A percentile compares a stretch with the other conserved stretches of the same genome.
These are phyloP conservation scores for Antheraea yamamai DNA, from an alignment of 2,888 invertebrate species.

Conservation along the genomic window DNA sequence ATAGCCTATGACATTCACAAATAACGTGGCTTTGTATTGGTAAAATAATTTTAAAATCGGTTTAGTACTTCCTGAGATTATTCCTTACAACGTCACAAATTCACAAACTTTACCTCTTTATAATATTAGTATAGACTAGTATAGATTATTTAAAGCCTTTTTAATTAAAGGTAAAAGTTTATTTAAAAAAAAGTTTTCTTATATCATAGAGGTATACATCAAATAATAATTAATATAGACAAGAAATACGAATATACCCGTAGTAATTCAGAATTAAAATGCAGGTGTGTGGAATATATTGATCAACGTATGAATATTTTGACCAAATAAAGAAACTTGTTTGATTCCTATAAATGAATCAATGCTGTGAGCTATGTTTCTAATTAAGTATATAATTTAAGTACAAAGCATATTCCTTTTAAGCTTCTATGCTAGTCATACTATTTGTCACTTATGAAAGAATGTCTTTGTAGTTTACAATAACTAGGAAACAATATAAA, in stretches of 20 bases:
- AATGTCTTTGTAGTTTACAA: neutral
- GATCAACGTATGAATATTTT: neutral
- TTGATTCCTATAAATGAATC: neutral
- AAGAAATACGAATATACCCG: neutral
- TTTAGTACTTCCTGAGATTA: too few species aligned
- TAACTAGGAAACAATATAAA: neutral
- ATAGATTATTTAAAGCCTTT: too few species aligned
- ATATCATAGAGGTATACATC: too few species aligned
- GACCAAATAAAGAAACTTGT: constrained; percentile 14
- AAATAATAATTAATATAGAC: too few species aligned
- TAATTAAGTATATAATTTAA: neutral
- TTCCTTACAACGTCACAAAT: too few species aligned
- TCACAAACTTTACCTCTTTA: too few species aligned
- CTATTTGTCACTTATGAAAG: neutral
- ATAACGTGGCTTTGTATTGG: too few species aligned
- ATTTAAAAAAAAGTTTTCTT: too few species aligned
- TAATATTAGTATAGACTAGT: too few species aligned
- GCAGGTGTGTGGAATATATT: neutral
- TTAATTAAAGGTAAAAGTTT: too few species aligned
- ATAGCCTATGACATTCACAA: too few species aligned
- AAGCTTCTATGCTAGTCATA: neutral
- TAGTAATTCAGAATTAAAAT: neutral
- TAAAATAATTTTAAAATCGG: too few species aligned
- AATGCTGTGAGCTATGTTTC: neutral
- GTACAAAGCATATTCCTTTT: neutral